Conservation (phyloP, 1,140 invertebrate genomes). For the Calliopsis andreniformis region DNA sequence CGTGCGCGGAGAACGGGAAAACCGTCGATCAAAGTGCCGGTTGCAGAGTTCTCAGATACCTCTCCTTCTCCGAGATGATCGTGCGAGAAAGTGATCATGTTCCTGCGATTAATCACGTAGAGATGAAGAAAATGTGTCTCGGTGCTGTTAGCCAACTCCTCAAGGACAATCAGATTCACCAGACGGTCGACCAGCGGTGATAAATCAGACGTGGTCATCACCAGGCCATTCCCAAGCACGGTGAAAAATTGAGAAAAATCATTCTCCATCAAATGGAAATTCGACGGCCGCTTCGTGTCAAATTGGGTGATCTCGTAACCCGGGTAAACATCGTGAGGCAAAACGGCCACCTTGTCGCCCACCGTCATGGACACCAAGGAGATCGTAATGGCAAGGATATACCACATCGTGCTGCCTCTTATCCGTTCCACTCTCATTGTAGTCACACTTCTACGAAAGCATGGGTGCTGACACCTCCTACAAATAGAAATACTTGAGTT, state of each 20-base stretch:
- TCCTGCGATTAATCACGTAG: conserved; percentile 90
- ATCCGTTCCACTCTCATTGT: conserved; percentile 40
- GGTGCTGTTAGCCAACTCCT: conserved; percentile 89
- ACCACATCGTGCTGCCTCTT: conserved; percentile 53
- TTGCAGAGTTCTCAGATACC: conserved; percentile 88
- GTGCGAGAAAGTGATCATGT: conserved; percentile 89
- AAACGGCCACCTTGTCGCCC: conserved; percentile 81
- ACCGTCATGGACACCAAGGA: conserved; percentile 49
- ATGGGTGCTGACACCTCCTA: conserved; percentile 53
- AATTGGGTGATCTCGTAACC: conserved; percentile 92
- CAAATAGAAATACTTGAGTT: conserved; percentile 15
- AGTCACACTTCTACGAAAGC: conserved; percentile 52
- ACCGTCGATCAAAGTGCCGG: conserved; percentile 86
- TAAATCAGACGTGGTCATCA: conserved; percentile 94
- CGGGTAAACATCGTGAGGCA: conserved; percentile 92
- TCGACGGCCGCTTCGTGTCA: conserved; percentile 78
- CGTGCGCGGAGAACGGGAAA: conserved; percentile 85
- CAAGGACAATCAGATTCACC: conserved; percentile 89
- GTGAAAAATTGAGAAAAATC: conserved; percentile 92
- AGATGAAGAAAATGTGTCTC: conserved; percentile 90
- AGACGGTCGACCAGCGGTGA: conserved; percentile 90
- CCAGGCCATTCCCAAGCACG: conserved; percentile 91
- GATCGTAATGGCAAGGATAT: conserved; percentile 37
- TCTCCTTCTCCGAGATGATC: conserved; percentile 85
- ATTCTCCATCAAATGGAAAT: conserved; percentile 87